Conservation (phyloP, 1,140 invertebrate species). For the Sitophilus oryzae region DNA sequence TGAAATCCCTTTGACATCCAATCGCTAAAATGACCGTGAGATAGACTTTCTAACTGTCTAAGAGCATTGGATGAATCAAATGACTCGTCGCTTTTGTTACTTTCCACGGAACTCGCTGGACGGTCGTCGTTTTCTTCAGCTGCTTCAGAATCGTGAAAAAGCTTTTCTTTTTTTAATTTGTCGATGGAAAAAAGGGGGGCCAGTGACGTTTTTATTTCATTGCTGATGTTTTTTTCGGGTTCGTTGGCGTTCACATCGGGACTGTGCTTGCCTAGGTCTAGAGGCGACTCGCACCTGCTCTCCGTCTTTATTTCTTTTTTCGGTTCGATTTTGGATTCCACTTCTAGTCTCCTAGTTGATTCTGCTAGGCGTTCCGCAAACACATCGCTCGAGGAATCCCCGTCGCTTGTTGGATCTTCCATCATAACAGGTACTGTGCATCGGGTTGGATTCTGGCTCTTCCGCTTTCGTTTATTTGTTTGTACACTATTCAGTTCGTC, state of each 20-base stretch:
- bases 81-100: slow-evolving; percentile 55
- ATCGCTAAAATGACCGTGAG: slow-evolving; percentile 67
- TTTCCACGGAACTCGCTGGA: slow-evolving; percentile 52
- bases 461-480: slow-evolving; percentile 71
- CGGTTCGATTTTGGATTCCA: slow-evolving; percentile 20
- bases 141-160: slow-evolving; percentile 34
- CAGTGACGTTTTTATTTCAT: slow-evolving; percentile 42
- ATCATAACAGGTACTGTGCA: slow-evolving; percentile 59
- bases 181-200: slow-evolving; percentile 41
- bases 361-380: slow-evolving; percentile 36
- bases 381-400: slow-evolving; percentile 59
- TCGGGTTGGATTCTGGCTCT: slow-evolving; percentile 85
- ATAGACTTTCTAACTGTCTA: slow-evolving; percentile 72
- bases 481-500: slow-evolving; percentile 46
- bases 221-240: slow-evolving; percentile 32
- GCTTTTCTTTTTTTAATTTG: slow-evolving; percentile 41
- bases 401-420: slow-evolving; percentile 48
- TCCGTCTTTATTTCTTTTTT: slow-evolving; percentile 21
- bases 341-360: slow-evolving; percentile 21
- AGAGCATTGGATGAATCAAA: slow-evolving; percentile 65
- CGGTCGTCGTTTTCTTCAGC: slow-evolving; percentile 44
- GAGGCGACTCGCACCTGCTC: slow-evolving; percentile 30
- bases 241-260: slow-evolving; percentile 43
- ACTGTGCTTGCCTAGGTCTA: slow-evolving; percentile 38
- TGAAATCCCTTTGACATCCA: slow-evolving; percentile 42